Percentiles rank a stretch among this genome's conserved stretches.
These are phyloP conservation scores for Rhabdomys pumilio DNA, from an alignment of 2,797 vertebrate genomes.

Conservation along the genomic window DNA sequence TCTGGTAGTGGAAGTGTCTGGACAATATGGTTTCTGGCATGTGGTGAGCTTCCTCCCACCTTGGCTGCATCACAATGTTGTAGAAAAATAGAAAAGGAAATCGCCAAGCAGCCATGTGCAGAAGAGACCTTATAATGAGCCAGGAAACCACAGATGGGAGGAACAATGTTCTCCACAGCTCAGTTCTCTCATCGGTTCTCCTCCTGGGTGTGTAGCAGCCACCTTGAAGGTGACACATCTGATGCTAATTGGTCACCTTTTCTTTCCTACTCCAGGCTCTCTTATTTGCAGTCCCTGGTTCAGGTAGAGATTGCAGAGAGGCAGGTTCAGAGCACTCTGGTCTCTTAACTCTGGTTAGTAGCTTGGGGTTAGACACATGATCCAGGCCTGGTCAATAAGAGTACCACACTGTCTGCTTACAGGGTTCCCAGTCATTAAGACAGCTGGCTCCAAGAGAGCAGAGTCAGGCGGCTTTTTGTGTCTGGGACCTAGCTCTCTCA, in stretches of 20 bases:
- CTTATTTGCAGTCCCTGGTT: background rate
- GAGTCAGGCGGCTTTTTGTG: background rate
- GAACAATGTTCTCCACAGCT: background rate
- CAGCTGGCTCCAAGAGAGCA: background rate
- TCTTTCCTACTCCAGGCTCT: background rate
- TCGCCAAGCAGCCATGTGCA: background rate
- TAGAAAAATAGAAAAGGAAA: background rate
- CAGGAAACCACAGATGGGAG: background rate
- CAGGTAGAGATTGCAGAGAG: background rate
- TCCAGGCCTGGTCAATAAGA: background rate
- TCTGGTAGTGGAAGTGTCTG: background rate
- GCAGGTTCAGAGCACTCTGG: background rate
- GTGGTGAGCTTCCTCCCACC: background rate
- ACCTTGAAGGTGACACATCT: background rate
- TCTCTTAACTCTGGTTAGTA: background rate
- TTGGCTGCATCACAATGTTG: background rate
- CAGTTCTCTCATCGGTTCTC: background rate
- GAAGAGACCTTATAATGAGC: background rate
- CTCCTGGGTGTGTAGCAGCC: background rate
- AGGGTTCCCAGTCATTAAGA: background rate
- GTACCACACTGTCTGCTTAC: background rate
- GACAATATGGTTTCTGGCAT: background rate
- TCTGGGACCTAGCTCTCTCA: background rate
- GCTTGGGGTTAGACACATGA: slow-evolving; percentile 16
- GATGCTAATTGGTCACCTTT: background rate